These are phyloP conservation scores for Pogonocichla stellata DNA, from an alignment of 2,113 vertebrate species.

Conservation along the genomic window DNA sequence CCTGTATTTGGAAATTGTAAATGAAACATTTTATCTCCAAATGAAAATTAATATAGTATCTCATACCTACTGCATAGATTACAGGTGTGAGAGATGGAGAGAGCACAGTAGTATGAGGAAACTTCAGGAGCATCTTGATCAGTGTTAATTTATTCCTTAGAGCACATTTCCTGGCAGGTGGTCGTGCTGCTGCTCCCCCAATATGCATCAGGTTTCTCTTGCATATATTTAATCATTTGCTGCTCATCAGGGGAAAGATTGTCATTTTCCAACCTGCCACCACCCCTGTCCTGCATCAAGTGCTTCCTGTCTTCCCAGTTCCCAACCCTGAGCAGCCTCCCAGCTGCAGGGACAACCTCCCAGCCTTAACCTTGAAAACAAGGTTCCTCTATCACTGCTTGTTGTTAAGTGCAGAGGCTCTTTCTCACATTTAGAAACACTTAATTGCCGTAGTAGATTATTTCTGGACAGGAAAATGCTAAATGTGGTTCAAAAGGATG, in stretches of 20 bases:
- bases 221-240: not conserved
- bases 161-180: not conserved
- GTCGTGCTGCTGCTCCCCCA: not conserved
- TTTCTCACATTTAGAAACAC: not conserved
- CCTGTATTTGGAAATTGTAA: not conserved
- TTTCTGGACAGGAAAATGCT: not conserved
- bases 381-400: not conserved
- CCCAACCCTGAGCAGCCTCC: not conserved
- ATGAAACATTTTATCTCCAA: not conserved
- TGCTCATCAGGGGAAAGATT: not conserved
- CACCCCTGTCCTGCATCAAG: not conserved
- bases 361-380: not conserved
- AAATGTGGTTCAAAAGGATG: not conserved
- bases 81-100: not conserved
- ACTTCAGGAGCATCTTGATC: not conserved
- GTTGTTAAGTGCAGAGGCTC: not conserved
- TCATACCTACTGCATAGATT: not conserved
- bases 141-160: conserved; percentile 1
- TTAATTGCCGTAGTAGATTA: not conserved
- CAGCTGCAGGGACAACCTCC: not conserved
- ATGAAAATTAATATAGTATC: not conserved
- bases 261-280: not conserved
- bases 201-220: not conserved
- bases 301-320: not conserved
- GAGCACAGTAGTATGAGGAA: not conserved